Conservation (phyloP, 35 echinoderm and acorn worm species). For the Ophiothrix spiculata region DNA sequence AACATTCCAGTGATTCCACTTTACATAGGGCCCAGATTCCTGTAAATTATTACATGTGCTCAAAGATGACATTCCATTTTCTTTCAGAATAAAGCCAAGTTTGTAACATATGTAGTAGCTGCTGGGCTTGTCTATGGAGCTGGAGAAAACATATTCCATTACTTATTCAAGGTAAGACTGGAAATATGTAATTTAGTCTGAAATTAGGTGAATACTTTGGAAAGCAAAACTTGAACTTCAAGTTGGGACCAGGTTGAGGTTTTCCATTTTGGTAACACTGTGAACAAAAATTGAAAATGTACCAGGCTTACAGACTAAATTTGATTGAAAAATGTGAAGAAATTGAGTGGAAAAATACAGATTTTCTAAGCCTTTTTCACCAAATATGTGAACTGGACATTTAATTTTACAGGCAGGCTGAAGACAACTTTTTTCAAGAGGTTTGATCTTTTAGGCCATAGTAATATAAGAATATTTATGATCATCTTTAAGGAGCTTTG, state of each 20-base stretch:
- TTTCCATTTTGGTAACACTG: not conserved
- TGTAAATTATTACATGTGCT: no score
- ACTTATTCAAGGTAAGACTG: slow-evolving; percentile 85
- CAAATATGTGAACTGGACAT: no score
- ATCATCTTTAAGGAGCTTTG: no score
- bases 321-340: not conserved
- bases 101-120: slow-evolving; percentile 93
- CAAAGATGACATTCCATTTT: not conserved
- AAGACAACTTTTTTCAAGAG: no score
- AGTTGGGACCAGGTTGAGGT: no score
- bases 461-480: not conserved
- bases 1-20: no score
- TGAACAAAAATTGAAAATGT: not conserved
- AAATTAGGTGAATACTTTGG: not conserved
- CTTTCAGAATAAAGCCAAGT: slow-evolving; percentile 96
- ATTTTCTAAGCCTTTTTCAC: no score
- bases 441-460: not conserved
- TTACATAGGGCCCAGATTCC: no score
- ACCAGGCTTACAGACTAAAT: no score
- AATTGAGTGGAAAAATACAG: not conserved
- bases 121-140: slow-evolving; percentile 85
- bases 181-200: not conserved
- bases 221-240: no score
- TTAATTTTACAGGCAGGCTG: no score
- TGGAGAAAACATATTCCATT: slow-evolving; percentile 94